phyloP scores from a whole-genome alignment of 2,113 vertebrate species.

The Platichthys flesus region DNA sequence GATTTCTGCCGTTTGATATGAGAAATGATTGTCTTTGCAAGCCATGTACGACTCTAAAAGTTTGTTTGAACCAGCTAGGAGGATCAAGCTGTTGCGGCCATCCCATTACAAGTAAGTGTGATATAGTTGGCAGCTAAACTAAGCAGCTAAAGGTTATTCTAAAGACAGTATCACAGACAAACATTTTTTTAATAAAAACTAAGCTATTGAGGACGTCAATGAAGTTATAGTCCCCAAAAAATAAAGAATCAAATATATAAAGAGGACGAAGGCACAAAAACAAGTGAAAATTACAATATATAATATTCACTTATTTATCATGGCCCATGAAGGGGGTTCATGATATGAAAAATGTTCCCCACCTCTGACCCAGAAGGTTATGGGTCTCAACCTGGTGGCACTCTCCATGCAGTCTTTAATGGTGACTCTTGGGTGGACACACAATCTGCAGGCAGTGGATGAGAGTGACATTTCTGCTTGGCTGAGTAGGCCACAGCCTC shows the following conservation, averaged over 20 bases:
- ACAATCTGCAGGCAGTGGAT: slow-evolving; percentile 63
- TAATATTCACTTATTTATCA: background rate
- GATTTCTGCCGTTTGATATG: too few species aligned
- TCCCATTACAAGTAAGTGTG: background rate
- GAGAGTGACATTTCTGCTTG: slow-evolving; percentile 69
- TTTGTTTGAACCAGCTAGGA: too few species aligned
- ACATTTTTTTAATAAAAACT: too few species aligned
- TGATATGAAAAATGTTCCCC: background rate
- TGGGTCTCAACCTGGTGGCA: slow-evolving; percentile 24
- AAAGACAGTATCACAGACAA: too few species aligned
- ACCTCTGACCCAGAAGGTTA: background rate
- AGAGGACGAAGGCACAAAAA: background rate
- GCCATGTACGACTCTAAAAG: background rate
- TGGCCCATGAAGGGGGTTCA: background rate
- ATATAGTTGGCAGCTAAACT: too few species aligned
- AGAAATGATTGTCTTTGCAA: too few species aligned
- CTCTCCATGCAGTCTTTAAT: slow-evolving; percentile 62
- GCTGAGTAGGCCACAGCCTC: slow-evolving; percentile 63
- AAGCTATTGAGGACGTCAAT: background rate
- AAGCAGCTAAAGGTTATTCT: too few species aligned
- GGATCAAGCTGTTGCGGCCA: background rate
- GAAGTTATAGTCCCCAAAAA: background rate
- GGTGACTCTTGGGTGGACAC: slow-evolving; percentile 38
- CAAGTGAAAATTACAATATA: background rate
- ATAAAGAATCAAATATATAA: background rate